Base-by-base conservation (phyloP, 2,113 vertebrate genomes). In the Sterna hirundo region DNA sequence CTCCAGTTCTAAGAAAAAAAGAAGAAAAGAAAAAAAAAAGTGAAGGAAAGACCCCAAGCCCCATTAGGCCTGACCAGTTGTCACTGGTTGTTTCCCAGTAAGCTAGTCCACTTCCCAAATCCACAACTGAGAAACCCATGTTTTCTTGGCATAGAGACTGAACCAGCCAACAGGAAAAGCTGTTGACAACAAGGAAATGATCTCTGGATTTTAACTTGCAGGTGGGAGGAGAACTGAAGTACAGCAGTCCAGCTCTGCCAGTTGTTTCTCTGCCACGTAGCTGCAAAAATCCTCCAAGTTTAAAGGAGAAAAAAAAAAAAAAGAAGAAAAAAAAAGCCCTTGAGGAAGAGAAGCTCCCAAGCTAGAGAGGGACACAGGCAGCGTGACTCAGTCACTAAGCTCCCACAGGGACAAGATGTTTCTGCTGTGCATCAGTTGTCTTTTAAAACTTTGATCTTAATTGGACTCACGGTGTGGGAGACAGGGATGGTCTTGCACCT, bases 81-180 rank as follows among this genome's bases (percentile, higher is more conserved):
- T 16, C 49, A 70, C 32, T 51, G n/a, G 3, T 60, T 64, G 20
- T 32, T 91, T 69, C 65, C 32, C 49, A 26, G 17, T 42, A 79
- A 75, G 22, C 51, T 57, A 57, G 17, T 47, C 23, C 3, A 3
- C 19, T 79, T 51, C 58, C 68, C 32, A 79, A 57, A 75, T 15
- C 29, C 40, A 7, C 4, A 2, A 42, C 29, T 36, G 52, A 93
- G 57, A 69, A 89, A 83, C 10, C 27, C 38, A 22, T 52, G 34
- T 64, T 94, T 90, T 38, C 49, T 77, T 44, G 13, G 42, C 47
- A 72, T 1, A 21, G 30, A 36, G 27, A 72, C 14, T 54, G 46
- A 76, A 91, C 68, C 23, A 76, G 49, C 42, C 52, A 92, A 84
- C 42, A 87, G 16, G n/a, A 81, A 80, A 91, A 86, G 34, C 34